A percentile compares a stretch with the other conserved stretches of the same genome.
Conservation (phyloP, 2,888 invertebrate species). For the Spodoptera littoralis region DNA sequence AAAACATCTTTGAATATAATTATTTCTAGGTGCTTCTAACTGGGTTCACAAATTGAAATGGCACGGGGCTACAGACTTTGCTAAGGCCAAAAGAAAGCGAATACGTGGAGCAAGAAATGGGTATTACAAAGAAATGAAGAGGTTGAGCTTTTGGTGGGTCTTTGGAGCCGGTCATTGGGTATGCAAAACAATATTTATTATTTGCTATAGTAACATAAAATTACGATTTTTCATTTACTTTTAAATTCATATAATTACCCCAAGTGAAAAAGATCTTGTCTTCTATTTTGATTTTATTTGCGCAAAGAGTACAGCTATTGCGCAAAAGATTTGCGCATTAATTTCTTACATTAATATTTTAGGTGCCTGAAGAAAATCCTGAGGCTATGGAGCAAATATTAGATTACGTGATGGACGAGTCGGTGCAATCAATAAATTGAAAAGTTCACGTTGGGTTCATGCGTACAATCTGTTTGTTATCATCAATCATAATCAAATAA, state of each 20-base stretch:
- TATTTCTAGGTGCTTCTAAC: slow-evolving; percentile 76
- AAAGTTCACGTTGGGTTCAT: neutral
- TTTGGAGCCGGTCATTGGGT: slow-evolving; percentile 85
- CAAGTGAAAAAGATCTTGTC: no score
- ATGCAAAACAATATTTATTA: slow-evolving; percentile 36
- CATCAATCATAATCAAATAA: no score
- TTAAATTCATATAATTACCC: no score
- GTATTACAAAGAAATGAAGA: slow-evolving; percentile 73
- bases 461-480: no score
- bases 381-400: slow-evolving; percentile 82
- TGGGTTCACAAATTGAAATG: slow-evolving; percentile 83
- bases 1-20: neutral
- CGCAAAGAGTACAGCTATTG: no score
- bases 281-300: no score
- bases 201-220: no score
- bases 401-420: slow-evolving; percentile 67
- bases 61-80: slow-evolving; percentile 75
- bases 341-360: slow-evolving; percentile 31
- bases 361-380: slow-evolving; percentile 85
- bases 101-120: slow-evolving; percentile 76
- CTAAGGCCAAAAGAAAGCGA: slow-evolving; percentile 60
- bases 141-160: slow-evolving; percentile 81
- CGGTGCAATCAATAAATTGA: neutral
- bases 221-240: no score
- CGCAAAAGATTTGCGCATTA: no score